Percentiles rank a stretch among this genome's conserved stretches.
Conservation (phyloP, 2,113 vertebrate genomes). For the Corydoras sp. region DNA sequence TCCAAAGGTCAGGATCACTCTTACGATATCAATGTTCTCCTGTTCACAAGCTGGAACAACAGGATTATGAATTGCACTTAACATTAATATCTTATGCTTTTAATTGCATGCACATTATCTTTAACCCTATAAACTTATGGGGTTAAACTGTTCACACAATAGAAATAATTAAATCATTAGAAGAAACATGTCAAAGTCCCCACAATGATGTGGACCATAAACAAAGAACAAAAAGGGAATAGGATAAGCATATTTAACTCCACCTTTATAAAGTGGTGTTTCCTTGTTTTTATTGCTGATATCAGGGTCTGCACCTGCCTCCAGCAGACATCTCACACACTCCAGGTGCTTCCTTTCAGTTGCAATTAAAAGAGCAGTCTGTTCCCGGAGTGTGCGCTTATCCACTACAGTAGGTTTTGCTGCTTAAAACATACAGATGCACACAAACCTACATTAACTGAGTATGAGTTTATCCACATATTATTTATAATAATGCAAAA, state of each 20-base stretch:
- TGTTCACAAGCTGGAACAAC: conserved; percentile 76
- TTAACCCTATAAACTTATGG: no score
- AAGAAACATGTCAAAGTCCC: no score
- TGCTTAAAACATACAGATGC: conserved; percentile 43
- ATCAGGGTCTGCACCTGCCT: conserved; percentile 85
- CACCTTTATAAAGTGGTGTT: conserved; percentile 90
- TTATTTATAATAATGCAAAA: background rate
- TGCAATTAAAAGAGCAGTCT: conserved; percentile 84
- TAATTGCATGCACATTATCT: no score
- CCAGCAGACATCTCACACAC: conserved; percentile 76
- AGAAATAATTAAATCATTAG: no score
- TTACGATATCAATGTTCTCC: conserved; percentile 73
- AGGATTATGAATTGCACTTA: no score
- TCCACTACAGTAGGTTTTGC: conserved; percentile 78
- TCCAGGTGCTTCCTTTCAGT: conserved; percentile 75
- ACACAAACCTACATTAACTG: background rate
- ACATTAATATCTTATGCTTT: background rate
- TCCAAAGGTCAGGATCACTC: conserved; percentile 70
- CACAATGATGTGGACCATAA: no score
- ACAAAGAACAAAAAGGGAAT: no score
- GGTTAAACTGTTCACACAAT: no score
- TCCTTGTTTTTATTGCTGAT: conserved; percentile 88
- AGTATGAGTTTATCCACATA: background rate
- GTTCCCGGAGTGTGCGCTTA: conserved; percentile 88
- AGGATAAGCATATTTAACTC: background rate